Evolutionary conservation across 1,140 invertebrate species (phyloP).

Genomic region (Bradynema listronoti): DNA sequence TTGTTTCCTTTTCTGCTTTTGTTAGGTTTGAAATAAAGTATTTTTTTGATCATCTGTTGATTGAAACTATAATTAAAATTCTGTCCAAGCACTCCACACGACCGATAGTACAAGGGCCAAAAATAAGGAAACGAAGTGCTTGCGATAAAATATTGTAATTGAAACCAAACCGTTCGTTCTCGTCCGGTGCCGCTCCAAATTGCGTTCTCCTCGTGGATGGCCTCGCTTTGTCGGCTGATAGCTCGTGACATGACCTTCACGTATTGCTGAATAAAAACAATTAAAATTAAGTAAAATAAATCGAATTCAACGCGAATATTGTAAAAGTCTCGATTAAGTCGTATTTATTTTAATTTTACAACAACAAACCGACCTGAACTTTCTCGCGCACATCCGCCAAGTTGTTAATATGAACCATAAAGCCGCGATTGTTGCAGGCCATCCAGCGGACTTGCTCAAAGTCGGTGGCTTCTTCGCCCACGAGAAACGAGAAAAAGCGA

Average conservation of each 20-base stretch:
- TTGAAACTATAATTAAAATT: no score
- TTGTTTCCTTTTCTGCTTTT: no score
- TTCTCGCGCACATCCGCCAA: slow-evolving; percentile 57
- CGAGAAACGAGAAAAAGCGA: slow-evolving; percentile 91
- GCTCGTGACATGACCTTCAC: slow-evolving; percentile 51
- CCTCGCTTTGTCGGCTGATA: slow-evolving; percentile 35
- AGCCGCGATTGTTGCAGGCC: slow-evolving; percentile 90
- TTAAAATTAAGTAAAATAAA: not conserved
- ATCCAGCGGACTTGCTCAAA: slow-evolving; percentile 87
- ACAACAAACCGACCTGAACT: slow-evolving; percentile 40
- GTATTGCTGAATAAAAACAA: slow-evolving; percentile 47
- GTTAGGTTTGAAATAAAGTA: no score
- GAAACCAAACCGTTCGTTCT: slow-evolving; percentile 46
- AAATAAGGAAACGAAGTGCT: no score
- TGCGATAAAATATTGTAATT: slow-evolving; percentile 11
- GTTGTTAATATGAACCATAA: slow-evolving; percentile 56
- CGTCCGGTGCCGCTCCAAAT: slow-evolving; percentile 52
- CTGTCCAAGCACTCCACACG: no score
- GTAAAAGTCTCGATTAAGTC: no score
- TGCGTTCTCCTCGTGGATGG: slow-evolving; percentile 36
- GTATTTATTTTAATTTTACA: slow-evolving; percentile 1
- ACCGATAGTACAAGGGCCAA: no score
- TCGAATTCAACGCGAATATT: slow-evolving; percentile 4
- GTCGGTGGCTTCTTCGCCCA: slow-evolving; percentile 87
- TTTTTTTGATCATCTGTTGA: no score